Evolutionary conservation across 2,113 vertebrate genomes (phyloP).

Genomic region (Podarcis cretensis): DNA sequence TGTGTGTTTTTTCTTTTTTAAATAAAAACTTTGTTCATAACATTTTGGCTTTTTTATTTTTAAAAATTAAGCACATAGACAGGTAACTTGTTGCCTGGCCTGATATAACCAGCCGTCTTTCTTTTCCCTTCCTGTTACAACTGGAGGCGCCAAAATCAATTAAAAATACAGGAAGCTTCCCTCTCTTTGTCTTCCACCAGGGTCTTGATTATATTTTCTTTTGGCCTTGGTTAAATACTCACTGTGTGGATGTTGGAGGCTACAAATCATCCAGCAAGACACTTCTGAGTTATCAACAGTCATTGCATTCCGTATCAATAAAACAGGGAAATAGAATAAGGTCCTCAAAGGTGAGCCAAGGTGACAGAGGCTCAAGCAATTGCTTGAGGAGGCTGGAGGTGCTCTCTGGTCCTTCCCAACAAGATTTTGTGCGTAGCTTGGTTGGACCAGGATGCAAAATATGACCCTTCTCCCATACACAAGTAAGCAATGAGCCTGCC

Average conservation of each 20-base stretch:
- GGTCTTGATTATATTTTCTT: conserved; percentile 30
- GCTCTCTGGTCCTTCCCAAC: background rate
- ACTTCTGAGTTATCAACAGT: conserved; percentile 60
- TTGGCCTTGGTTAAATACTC: conserved; percentile 37
- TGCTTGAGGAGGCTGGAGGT: background rate
- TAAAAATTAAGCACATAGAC: conserved; percentile 5
- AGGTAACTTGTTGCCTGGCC: background rate
- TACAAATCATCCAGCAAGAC: conserved; percentile 48
- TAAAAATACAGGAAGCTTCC: conserved; percentile 41
- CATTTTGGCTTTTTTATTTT: conserved; percentile 46
- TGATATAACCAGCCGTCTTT: background rate
- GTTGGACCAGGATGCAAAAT: background rate
- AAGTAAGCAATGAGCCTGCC: background rate
- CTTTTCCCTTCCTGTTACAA: background rate
- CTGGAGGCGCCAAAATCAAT: conserved; percentile 42
- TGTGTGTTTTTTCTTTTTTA: background rate
- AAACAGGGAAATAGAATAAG: background rate
- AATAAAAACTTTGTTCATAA: conserved; percentile 65
- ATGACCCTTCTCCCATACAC: background rate
- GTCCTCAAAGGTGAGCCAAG: background rate
- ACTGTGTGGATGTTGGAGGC: conserved; percentile 34
- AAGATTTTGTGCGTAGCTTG: background rate
- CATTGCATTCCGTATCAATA: conserved; percentile 59
- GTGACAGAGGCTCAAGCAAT: background rate
- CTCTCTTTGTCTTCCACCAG: conserved; percentile 20